Evolutionary conservation across 1,140 invertebrate species (phyloP).

Genomic region (Papilio helenus): DNA sequence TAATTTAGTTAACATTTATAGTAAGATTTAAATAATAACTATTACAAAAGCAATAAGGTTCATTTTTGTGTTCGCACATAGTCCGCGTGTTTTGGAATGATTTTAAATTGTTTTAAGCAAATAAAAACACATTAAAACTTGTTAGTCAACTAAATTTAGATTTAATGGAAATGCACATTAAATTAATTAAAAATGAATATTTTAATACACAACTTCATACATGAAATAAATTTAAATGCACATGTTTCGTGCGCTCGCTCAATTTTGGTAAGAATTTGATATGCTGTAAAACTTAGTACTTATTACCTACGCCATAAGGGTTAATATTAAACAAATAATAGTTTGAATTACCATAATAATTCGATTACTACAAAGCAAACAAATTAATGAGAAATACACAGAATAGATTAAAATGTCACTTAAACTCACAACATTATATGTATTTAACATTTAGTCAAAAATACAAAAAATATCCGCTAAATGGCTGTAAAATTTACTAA

Average conservation of each 20-base stretch:
- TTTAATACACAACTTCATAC: neutral
- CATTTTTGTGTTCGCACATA: neutral
- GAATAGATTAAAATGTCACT: neutral
- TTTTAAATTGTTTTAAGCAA: neutral
- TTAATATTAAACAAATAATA: slow-evolving; percentile 3
- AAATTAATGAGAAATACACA: neutral
- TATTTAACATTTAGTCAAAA: too few species aligned
- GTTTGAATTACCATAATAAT: neutral
- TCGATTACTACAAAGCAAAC: neutral
- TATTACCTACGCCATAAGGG: neutral
- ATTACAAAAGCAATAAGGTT: neutral
- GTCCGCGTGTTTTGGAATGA: neutral
- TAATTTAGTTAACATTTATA: too few species aligned
- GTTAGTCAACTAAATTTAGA: neutral
- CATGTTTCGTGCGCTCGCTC: neutral
- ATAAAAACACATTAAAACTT: neutral
- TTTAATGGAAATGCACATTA: neutral
- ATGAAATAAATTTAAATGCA: too few species aligned
- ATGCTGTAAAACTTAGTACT: neutral
- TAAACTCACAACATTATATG: neutral
- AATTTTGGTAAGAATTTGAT: neutral
- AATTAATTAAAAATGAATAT: neutral
- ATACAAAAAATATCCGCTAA: too few species aligned
- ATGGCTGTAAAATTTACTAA: too few species aligned
- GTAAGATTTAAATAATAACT: neutral